A percentile compares a stretch with the other conserved stretches of the same genome.
Conservation (phyloP, 2,113 vertebrate genomes). For the Pitta sordida region DNA sequence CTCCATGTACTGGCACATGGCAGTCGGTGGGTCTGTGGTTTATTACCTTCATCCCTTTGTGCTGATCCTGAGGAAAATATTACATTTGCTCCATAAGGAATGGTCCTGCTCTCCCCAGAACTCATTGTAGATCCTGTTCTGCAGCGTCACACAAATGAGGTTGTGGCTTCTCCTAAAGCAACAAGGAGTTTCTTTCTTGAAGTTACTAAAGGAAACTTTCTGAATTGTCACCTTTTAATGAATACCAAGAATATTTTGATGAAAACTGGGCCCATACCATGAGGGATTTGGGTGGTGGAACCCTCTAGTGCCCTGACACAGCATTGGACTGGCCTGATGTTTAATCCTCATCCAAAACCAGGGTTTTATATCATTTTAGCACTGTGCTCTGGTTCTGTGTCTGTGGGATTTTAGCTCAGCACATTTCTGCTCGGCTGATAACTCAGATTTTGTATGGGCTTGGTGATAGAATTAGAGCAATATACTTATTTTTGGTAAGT, state of each 20-base stretch:
- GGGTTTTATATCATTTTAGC: neutral
- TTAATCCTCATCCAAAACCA: neutral
- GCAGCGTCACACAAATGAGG: neutral
- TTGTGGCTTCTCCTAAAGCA: neutral
- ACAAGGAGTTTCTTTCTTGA: neutral
- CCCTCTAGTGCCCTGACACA: neutral
- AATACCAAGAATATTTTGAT: neutral
- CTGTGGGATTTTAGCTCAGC: neutral
- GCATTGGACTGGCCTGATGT: neutral
- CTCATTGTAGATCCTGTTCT: neutral
- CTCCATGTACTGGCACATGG: neutral
- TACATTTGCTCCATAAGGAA: neutral
- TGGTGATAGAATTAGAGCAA: neutral
- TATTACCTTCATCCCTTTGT: neutral
- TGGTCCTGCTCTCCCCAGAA: neutral
- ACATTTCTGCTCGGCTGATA: neutral
- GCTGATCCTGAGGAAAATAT: neutral
- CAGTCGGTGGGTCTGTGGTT: neutral
- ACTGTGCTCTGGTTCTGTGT: neutral
- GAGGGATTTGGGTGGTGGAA: neutral
- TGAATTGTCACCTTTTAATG: neutral
- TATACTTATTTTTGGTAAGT: neutral
- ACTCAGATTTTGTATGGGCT: neutral
- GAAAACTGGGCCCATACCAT: neutral
- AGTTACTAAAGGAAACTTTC: neutral